A percentile compares a stretch with the other conserved stretches of the same genome.
phyloP scores from a whole-genome alignment of 1,140 invertebrate species.

The Listronotus bonariensis region DNA sequence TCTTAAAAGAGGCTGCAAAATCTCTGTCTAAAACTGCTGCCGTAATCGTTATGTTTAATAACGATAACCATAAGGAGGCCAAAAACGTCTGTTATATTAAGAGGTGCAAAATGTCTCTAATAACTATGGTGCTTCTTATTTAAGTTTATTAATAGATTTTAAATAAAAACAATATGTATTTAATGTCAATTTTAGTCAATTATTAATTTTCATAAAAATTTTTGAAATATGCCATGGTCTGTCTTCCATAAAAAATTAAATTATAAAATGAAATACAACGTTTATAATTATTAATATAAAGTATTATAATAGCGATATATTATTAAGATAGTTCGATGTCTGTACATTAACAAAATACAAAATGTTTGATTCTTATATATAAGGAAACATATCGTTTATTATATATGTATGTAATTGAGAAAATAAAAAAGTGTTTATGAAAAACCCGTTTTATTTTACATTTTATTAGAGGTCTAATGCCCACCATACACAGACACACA shows the following conservation, averaged over 20 bases:
- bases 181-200: constrained; percentile 30
- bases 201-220: constrained; percentile 43
- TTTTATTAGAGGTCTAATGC: no score
- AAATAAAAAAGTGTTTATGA: constrained; percentile 6
- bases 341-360: constrained; percentile 13
- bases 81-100: no score
- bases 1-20: no score
- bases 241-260: constrained; percentile 49
- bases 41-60: no score
- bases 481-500: no score
- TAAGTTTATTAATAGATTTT: not conserved
- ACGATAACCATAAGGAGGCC: no score
- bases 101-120: no score
- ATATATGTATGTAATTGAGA: constrained; percentile 6
- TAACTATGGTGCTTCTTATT: no score
- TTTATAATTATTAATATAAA: constrained; percentile 25
- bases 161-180: not conserved
- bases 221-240: constrained; percentile 49
- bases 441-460: no score
- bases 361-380: constrained; percentile 23
- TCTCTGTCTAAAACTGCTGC: no score
- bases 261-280: constrained; percentile 31
- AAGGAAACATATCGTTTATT: constrained; percentile 13
- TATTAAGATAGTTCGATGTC: constrained; percentile 18
- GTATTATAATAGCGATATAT: not conserved